phyloP scores from a whole-genome alignment of 2,113 vertebrate genomes.

The Calidris pugnax region DNA sequence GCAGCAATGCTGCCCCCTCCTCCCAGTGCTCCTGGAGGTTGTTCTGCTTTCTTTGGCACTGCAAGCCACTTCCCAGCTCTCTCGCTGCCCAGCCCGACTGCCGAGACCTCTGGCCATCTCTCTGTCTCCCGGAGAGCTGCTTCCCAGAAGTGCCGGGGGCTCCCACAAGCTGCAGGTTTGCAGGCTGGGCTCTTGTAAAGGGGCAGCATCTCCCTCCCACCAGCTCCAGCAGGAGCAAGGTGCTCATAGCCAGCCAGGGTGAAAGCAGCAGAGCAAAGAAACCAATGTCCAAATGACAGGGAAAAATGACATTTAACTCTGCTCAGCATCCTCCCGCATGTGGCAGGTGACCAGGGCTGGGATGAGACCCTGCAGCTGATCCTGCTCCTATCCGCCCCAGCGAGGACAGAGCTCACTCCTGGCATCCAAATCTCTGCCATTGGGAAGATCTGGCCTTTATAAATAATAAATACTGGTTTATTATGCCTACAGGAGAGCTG shows the following conservation, averaged over 20 bases:
- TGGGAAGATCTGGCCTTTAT: background rate
- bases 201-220: background rate
- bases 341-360: background rate
- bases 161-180: rapidly evolving
- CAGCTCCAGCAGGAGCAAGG: rapidly evolving
- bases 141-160: background rate
- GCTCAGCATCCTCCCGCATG: background rate
- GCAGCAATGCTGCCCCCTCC: background rate
- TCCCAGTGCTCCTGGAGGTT: background rate
- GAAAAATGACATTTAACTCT: background rate
- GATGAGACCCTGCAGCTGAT: rapidly evolving
- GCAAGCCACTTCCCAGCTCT: background rate
- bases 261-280: rapidly evolving
- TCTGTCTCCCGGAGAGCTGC: rapidly evolving
- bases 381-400: background rate
- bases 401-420: background rate
- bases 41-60: background rate
- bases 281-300: background rate
- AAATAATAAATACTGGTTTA: background rate
- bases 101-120: rapidly evolving
- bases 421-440: background rate
- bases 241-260: background rate
- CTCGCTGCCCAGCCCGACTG: rapidly evolving
- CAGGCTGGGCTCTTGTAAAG: background rate
- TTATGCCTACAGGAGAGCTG: no score